phyloP scores from a whole-genome alignment of 2,797 vertebrate species.

The Lepus oiostolus region DNA sequence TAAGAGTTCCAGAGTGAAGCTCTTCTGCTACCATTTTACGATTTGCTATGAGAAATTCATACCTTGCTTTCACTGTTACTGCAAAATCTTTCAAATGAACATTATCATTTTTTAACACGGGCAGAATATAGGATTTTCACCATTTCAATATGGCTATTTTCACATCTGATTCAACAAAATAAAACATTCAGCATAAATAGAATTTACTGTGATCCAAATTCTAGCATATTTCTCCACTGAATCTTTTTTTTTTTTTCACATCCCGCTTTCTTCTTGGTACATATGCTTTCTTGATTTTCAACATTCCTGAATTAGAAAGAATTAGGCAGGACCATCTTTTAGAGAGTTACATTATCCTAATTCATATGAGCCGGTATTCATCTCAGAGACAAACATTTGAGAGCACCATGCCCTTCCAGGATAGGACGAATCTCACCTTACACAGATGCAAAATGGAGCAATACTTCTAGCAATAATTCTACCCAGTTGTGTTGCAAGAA shows the following conservation, averaged over 20 bases:
- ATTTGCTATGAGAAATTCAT: conserved; percentile 68
- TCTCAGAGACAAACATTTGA: not conserved
- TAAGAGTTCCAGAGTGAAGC: conserved; percentile 46
- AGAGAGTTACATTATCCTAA: not conserved
- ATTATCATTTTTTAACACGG: conserved; percentile 84
- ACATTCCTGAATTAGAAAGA: conserved; percentile 81
- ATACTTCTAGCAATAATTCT: not conserved
- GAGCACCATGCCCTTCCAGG: conserved; percentile 6
- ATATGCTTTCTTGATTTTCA: conserved; percentile 80
- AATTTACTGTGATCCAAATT: conserved; percentile 85
- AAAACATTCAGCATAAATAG: conserved; percentile 86
- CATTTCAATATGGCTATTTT: conserved; percentile 87
- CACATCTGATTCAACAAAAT: conserved; percentile 85
- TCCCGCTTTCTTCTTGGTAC: conserved; percentile 73
- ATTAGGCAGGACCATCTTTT: conserved; percentile 75
- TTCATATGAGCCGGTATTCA: conserved; percentile 45
- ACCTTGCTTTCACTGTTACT: conserved; percentile 78
- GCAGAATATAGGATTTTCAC: conserved; percentile 83
- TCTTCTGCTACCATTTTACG: conserved; percentile 69
- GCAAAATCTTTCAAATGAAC: conserved; percentile 86
- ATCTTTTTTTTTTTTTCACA: conserved; percentile 68
- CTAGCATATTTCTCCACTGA: conserved; percentile 78
- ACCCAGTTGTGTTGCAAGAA: not conserved
- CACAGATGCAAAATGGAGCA: not conserved
- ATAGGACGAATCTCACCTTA: not conserved